Conservation (phyloP, 2,797 vertebrate genomes). For the Paramormyrops hopkinsi region DNA sequence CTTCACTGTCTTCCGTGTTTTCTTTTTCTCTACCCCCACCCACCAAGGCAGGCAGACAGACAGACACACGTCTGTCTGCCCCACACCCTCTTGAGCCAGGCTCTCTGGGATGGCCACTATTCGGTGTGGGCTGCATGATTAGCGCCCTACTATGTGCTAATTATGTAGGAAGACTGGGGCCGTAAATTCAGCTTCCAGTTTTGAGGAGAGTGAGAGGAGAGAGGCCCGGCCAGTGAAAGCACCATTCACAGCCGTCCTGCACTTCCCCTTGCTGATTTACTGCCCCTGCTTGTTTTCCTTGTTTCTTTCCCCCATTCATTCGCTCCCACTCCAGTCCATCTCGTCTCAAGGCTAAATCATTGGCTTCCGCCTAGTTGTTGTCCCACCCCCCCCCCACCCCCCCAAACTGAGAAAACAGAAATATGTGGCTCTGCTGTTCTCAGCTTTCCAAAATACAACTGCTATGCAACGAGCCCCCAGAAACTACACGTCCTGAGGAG, state of each 20-base stretch:
- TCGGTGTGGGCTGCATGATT: constrained; percentile 68
- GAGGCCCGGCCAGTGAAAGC: constrained; percentile 12
- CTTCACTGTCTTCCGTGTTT: neutral
- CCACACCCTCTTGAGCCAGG: constrained; percentile 29
- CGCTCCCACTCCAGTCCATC: constrained; percentile 31
- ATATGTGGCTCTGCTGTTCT: constrained; percentile 54
- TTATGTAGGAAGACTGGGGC: constrained; percentile 67
- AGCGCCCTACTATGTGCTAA: constrained; percentile 63
- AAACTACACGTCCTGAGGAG: constrained; percentile 26
- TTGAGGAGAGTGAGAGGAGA: constrained; percentile 21
- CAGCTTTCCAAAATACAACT: constrained; percentile 71
- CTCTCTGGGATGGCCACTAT: constrained; percentile 69
- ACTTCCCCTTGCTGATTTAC: constrained; percentile 41
- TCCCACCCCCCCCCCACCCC: constrained; percentile 20
- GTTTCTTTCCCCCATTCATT: constrained; percentile 33
- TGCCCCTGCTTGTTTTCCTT: constrained; percentile 23
- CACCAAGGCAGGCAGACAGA: neutral
- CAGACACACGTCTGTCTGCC: neutral
- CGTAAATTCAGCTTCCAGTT: constrained; percentile 47
- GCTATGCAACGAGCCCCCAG: constrained; percentile 64
- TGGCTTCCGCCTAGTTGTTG: neutral
- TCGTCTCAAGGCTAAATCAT: constrained; percentile 25
- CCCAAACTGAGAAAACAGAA: constrained; percentile 40
- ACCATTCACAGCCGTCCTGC: constrained; percentile 47
- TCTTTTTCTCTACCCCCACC: neutral